Evolutionary conservation across 2,113 vertebrate species (phyloP), one percentile per base, ranked within the genome.

Genomic region (Eulemur rufifrons): DNA sequence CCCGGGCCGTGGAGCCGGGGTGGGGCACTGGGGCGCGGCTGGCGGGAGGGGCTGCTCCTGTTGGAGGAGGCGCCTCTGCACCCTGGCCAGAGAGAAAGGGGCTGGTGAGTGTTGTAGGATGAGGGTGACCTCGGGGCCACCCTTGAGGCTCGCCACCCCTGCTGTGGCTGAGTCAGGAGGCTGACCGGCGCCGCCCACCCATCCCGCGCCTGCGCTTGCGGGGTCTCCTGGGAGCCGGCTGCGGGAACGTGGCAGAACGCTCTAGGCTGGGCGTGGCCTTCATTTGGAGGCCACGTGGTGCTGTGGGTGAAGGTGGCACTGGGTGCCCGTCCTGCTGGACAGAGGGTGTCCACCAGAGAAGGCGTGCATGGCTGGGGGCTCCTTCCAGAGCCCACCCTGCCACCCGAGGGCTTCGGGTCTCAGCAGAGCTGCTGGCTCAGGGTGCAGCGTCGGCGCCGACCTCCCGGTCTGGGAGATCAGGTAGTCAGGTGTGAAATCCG

Each of bases 391-490:
- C 34, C 17, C 8, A 1, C 34, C 64, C 12, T 17, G 14, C 29
- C 3, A 34, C 59, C 56, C 2, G 0, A 15, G 20, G 88, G 94
- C 69, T 98, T 98, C 91, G 82, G 68, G 88, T 97, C 97, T 91
- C 45, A 80, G 94, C 82, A n/a, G 63, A 83, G 59, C 11, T 66
- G 50, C 95, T 42, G 95, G 94, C 92, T 34, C 76, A 97, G 95
- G 89, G 71, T 29, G 69, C 84, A 27, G 34, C 85, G 71, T 98
- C 84, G n/a, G 88, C 64, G 63, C 90, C 39, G 50, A 90, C 97
- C 54, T 97, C 94, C 74, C 27, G 88, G 92, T 86, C 96, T 95
- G 74, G 96, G 96, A 86, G 98, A 82, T 97, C 21, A 12, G 87
- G 89, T 56, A 59, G 93, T 0, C 0, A 95, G 95, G 96, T 18